Evolutionary conservation across 2,113 vertebrate species (phyloP).

Genomic region (Muscicapa adusta): DNA sequence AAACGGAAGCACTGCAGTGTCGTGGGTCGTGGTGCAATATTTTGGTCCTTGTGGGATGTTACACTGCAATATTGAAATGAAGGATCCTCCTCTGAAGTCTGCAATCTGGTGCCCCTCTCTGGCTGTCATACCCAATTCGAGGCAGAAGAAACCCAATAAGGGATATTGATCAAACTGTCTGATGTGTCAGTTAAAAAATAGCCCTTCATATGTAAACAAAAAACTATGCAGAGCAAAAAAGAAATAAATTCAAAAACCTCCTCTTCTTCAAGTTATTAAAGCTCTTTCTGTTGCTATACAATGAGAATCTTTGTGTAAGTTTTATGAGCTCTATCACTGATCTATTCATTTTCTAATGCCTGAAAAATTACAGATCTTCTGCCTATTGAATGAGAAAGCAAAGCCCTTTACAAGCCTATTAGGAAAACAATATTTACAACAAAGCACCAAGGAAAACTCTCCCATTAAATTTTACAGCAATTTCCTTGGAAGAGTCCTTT

Average conservation of each 20-base stretch:
- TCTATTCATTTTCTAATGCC: background rate
- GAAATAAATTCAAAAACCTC: background rate
- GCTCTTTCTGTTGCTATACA: background rate
- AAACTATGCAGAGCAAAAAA: background rate
- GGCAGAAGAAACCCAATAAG: background rate
- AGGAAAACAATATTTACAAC: slow-evolving; percentile 57
- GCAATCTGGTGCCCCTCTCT: slow-evolving; percentile 35
- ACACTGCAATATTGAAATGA: background rate
- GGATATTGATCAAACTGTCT: background rate
- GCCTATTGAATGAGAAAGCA: background rate
- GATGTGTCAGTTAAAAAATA: background rate
- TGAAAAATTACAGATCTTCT: slow-evolving; percentile 23
- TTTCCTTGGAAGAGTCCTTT: slow-evolving; percentile 23
- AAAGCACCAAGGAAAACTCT: background rate
- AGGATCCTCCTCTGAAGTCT: background rate
- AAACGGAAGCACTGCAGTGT: background rate
- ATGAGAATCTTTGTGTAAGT: background rate
- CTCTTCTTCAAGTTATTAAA: background rate
- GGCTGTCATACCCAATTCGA: background rate
- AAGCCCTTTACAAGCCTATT: slow-evolving; percentile 45
- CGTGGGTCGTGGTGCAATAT: background rate
- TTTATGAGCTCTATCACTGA: background rate
- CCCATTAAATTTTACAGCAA: slow-evolving; percentile 43
- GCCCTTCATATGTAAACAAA: background rate
- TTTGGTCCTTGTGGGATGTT: background rate